phyloP scores from a whole-genome alignment of 2,888 invertebrate genomes.

The Baccha elongata region DNA sequence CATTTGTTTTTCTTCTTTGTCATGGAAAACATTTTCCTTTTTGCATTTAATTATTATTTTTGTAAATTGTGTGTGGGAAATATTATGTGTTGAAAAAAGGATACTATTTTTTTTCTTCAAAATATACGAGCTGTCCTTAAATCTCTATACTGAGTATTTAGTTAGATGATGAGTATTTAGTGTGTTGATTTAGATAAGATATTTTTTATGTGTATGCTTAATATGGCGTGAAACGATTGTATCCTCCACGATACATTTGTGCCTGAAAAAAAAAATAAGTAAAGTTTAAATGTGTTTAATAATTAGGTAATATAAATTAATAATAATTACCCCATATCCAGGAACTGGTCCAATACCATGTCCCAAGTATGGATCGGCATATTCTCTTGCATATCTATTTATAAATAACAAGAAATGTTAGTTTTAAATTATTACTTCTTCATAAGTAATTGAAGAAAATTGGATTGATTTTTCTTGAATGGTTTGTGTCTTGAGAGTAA shows the following conservation, averaged over 20 bases:
- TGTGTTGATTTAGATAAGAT: slow-evolving; percentile 51
- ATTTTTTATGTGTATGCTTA: slow-evolving; percentile 82
- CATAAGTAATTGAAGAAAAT: not conserved
- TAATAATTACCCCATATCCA: slow-evolving; percentile 94
- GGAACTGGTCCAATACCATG: slow-evolving; percentile 98
- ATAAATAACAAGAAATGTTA: slow-evolving; percentile 12
- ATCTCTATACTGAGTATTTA: slow-evolving; percentile 74
- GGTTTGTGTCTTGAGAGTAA: slow-evolving; percentile 45
- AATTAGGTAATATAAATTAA: slow-evolving; percentile 43
- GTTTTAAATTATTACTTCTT: slow-evolving; percentile 14
- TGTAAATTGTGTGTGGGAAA: slow-evolving; percentile 40
- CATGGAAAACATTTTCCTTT: slow-evolving; percentile 43
- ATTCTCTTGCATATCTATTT: slow-evolving; percentile 92
- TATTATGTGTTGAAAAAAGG: slow-evolving; percentile 36
- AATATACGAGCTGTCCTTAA: slow-evolving; percentile 74
- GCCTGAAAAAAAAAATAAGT: slow-evolving; percentile 85
- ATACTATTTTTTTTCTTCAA: slow-evolving; percentile 43
- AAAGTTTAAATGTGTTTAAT: slow-evolving; percentile 56
- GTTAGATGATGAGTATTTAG: slow-evolving; percentile 74
- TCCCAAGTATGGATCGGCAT: slow-evolving; percentile 96
- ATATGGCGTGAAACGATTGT: slow-evolving; percentile 97
- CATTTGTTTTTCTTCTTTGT: slow-evolving; percentile 37
- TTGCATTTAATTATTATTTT: slow-evolving; percentile 22
- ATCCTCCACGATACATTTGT: slow-evolving; percentile 95
- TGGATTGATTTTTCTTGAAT: slow-evolving; percentile 44